phyloP scores from a whole-genome alignment of 2,888 invertebrate genomes.

The Microctonus aethiopoides region DNA sequence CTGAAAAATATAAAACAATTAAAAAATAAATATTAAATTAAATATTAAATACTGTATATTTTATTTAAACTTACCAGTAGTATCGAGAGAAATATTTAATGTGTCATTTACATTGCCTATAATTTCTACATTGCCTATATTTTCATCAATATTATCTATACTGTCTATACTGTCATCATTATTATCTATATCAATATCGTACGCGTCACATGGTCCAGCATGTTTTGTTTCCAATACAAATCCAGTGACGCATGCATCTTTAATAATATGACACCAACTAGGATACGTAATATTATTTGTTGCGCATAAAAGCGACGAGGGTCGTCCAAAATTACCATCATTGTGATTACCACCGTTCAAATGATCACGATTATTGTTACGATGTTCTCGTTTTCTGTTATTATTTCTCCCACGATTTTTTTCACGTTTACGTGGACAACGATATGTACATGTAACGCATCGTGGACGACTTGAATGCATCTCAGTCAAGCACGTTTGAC shows the following conservation, averaged over 20 bases:
- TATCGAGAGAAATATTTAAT: not conserved
- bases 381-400: slow-evolving; percentile 34
- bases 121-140: not conserved
- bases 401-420: slow-evolving; percentile 48
- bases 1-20: slow-evolving; percentile 40
- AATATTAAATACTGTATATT: not conserved
- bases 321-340: slow-evolving; percentile 53
- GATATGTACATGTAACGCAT: slow-evolving; percentile 78
- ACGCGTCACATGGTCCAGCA: slow-evolving; percentile 72
- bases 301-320: slow-evolving; percentile 72
- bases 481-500: slow-evolving; percentile 77
- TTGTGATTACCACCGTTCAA: slow-evolving; percentile 51
- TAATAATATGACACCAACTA: slow-evolving; percentile 83
- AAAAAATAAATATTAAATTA: not conserved
- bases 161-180: slow-evolving; percentile 28
- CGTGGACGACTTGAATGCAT: slow-evolving; percentile 74
- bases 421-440: slow-evolving; percentile 69
- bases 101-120: not conserved
- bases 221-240: slow-evolving; percentile 78
- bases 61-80: not conserved
- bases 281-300: slow-evolving; percentile 80
- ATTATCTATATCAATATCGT: slow-evolving; percentile 53
- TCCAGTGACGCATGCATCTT: slow-evolving; percentile 80
- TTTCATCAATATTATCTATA: not conserved
- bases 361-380: slow-evolving; percentile 55